A percentile compares a stretch with the other conserved stretches of the same genome.
Evolutionary conservation across 2,113 vertebrate species (phyloP).

Genomic region (Meleagris gallopavo): DNA sequence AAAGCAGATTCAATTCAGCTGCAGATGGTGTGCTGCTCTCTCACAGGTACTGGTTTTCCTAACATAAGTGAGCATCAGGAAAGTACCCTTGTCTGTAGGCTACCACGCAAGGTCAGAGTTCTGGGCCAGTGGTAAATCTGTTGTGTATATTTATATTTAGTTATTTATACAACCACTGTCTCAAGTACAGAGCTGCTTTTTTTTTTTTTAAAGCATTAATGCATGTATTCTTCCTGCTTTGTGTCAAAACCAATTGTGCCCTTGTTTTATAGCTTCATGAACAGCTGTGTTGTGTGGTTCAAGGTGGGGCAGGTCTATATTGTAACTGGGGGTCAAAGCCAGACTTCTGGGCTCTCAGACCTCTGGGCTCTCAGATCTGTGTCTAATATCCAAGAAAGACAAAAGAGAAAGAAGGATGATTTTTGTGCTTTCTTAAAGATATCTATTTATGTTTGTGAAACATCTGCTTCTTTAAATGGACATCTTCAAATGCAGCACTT

Average conservation of each 20-base stretch:
- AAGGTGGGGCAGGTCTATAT: not conserved
- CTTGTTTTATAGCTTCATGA: slow-evolving; percentile 6
- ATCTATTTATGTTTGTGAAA: not conserved
- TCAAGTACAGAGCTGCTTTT: not conserved
- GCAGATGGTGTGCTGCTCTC: slow-evolving; percentile 39
- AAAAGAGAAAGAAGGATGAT: not conserved
- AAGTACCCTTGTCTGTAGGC: not conserved
- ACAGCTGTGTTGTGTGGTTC: not conserved
- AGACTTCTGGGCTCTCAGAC: not conserved
- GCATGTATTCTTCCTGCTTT: not conserved
- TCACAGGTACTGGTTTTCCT: not conserved
- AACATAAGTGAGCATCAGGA: not conserved
- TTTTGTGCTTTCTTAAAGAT: slow-evolving; percentile 23
- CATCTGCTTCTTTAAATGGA: not conserved
- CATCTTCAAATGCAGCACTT: not conserved
- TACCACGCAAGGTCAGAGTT: not conserved
- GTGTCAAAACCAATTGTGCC: not conserved
- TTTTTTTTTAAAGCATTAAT: not conserved
- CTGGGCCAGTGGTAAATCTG: not conserved
- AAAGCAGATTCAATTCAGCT: slow-evolving; percentile 47
- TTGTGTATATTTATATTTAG: not conserved
- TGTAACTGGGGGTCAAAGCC: slow-evolving; percentile 11
- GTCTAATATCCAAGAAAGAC: not conserved
- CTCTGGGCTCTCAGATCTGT: not conserved
- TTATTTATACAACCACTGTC: not conserved